phyloP scores from a whole-genome alignment of 2,888 invertebrate genomes.

The Parelbella ahira region DNA sequence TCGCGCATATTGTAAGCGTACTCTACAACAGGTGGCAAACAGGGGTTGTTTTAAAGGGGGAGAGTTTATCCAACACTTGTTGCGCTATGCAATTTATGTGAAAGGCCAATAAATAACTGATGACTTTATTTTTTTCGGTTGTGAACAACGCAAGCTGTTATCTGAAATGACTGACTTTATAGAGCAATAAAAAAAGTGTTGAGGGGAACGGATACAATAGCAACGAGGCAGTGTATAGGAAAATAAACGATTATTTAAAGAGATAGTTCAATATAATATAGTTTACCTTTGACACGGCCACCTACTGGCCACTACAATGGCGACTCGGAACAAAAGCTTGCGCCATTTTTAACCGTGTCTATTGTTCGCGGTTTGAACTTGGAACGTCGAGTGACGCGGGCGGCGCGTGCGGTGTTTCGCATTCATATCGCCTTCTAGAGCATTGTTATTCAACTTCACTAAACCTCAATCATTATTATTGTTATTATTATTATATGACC shows the following conservation, averaged over 20 bases:
- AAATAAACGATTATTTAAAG: conserved; percentile 20
- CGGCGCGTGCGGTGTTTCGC: conserved; percentile 70
- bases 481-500: too few species aligned
- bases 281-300: conserved; percentile 35
- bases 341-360: conserved; percentile 66
- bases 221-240: conserved; percentile 7
- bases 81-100: conserved; percentile 39
- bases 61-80: conserved; percentile 48
- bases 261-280: conserved; percentile 30
- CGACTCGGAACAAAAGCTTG: conserved; percentile 69
- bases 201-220: conserved; percentile 3
- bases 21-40: conserved; percentile 57
- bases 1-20: conserved; percentile 37
- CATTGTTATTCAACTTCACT: conserved; percentile 2
- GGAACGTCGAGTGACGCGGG: conserved; percentile 70
- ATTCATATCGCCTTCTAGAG: conserved; percentile 56
- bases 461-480: not conserved
- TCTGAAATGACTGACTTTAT: conserved; percentile 1
- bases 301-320: conserved; percentile 50
- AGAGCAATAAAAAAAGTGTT: not conserved
- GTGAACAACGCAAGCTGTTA: conserved; percentile 4
- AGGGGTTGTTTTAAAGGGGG: conserved; percentile 44
- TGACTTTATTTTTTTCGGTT: conserved; percentile 40
- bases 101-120: conserved; percentile 35
- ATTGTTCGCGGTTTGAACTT: conserved; percentile 74